Base-by-base conservation (phyloP, 2,113 vertebrate species). In the Gulo gulo region DNA sequence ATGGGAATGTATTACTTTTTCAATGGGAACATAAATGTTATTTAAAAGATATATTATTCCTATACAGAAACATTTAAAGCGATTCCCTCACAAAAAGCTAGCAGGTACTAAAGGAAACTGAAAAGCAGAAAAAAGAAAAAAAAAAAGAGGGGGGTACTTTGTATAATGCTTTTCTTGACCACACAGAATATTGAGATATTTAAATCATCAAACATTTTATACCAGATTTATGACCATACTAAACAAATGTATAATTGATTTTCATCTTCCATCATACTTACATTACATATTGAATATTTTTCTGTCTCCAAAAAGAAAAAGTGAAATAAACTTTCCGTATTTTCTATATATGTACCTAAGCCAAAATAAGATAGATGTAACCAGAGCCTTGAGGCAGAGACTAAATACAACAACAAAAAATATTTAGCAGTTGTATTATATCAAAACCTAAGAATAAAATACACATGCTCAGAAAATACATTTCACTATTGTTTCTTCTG, bases 341-440 rank as follows among this genome's bases (percentile, higher is more conserved):
- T 93, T 95, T 57, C 45, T 92, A 7, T 85, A n/a, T 39, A 71
- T 36, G 12, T 14, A 88, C 91, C 52, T 79, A 94, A 95, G 34
- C 1, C 52, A 67, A 67, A 23, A 90, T 59, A 88, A 91, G 93
- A 87, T 2, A 91, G 20, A 90, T 65, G 23, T 12, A 74, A 26
- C 42, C 86, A n/a, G 80, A 97, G 63, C 15, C 69, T 84, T 78
- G 55, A 84, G 42, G 15, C 26, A 73, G 26, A 31, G 16, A 89
- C n/a, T 71, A 86, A 91, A 91, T 63, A 94, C 93, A 93, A 97
- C 42, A 93, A 93, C 42, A 94, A 93, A 76, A 96, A 67, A 6
- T 34, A 59, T 55, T 92, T 65, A 78, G 74, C 50, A 20, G 36
- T n/a, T 59, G 4, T n/a, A 76, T 65, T 82, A n/a, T 52, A 50